Evolutionary conservation across 2,888 invertebrate genomes (phyloP).

Genomic region (Ferrisia virgata): DNA sequence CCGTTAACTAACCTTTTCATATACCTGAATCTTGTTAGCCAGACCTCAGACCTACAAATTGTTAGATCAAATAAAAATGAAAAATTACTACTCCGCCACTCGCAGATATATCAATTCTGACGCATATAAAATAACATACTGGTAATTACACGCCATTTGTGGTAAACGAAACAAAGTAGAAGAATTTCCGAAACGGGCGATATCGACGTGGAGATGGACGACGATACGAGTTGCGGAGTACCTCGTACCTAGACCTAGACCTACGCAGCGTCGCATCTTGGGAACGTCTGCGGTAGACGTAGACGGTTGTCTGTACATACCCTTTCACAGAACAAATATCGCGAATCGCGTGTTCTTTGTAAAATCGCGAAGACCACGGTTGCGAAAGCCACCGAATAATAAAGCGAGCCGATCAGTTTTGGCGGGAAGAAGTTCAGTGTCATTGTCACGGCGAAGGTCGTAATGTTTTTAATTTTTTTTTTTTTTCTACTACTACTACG

Average conservation of each 20-base stretch:
- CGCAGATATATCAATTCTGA: no score
- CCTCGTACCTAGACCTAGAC: no score
- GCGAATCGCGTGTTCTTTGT: constrained; percentile 27
- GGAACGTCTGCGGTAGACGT: constrained; percentile 22
- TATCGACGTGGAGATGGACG: background rate
- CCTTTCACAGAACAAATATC: constrained; percentile 1
- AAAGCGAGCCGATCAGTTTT: constrained; percentile 29
- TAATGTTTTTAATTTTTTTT: constrained; percentile 26
- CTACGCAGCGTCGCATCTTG: background rate
- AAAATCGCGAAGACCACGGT: constrained; percentile 21
- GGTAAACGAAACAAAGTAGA: background rate
- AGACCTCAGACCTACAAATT: no score
- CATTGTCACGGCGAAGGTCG: constrained; percentile 39
- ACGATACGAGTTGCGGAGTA: no score
- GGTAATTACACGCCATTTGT: background rate
- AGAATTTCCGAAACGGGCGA: background rate
- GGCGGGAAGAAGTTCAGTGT: constrained; percentile 40
- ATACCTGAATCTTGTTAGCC: no score
- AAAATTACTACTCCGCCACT: background rate
- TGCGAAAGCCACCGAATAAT: constrained; percentile 25
- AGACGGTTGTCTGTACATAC: constrained; percentile 7
- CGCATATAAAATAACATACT: background rate
- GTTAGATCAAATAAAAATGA: background rate
- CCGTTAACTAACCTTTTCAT: background rate
- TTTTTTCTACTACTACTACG: background rate